Conservation (phyloP, 2,797 vertebrate genomes). For the Danio tinwini region DNA sequence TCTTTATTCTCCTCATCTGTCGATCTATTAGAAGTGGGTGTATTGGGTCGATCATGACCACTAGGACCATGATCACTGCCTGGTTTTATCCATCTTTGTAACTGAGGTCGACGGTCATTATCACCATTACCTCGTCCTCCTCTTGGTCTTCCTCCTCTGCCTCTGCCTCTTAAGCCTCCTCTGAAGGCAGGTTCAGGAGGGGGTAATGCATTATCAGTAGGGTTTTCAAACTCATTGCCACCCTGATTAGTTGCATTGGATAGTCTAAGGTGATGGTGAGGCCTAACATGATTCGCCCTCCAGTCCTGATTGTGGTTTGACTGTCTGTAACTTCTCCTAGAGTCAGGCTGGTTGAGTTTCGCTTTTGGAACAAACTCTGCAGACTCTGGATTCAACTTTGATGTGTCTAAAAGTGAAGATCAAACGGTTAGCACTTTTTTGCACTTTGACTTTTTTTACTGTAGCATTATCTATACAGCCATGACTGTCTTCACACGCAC, state of each 20-base stretch:
- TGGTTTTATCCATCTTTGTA: slow-evolving; percentile 80
- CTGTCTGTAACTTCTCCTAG: slow-evolving; percentile 78
- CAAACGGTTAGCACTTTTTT: not conserved
- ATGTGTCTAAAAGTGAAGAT: slow-evolving; percentile 65
- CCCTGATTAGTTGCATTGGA: slow-evolving; percentile 47
- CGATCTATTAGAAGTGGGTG: slow-evolving; percentile 58
- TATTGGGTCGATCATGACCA: slow-evolving; percentile 31
- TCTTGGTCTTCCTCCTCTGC: slow-evolving; percentile 61
- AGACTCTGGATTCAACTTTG: slow-evolving; percentile 75
- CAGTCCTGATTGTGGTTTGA: slow-evolving; percentile 76
- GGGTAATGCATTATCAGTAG: slow-evolving; percentile 69
- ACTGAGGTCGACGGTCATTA: slow-evolving; percentile 65
- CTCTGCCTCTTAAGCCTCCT: slow-evolving; percentile 61
- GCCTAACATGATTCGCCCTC: slow-evolving; percentile 69
- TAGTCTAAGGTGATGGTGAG: slow-evolving; percentile 74
- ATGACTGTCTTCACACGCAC: not conserved
- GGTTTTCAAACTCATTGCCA: slow-evolving; percentile 70
- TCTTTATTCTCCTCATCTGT: slow-evolving; percentile 71
- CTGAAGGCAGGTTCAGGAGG: slow-evolving; percentile 55
- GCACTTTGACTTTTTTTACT: not conserved
- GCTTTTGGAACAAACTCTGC: slow-evolving; percentile 77
- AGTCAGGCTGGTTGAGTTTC: slow-evolving; percentile 72
- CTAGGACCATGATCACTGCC: slow-evolving; percentile 66
- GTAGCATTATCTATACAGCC: not conserved
- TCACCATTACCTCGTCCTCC: slow-evolving; percentile 58